These are phyloP conservation scores for Incurvaria masculella DNA, from an alignment of 2,888 invertebrate genomes.

Conservation along the genomic window DNA sequence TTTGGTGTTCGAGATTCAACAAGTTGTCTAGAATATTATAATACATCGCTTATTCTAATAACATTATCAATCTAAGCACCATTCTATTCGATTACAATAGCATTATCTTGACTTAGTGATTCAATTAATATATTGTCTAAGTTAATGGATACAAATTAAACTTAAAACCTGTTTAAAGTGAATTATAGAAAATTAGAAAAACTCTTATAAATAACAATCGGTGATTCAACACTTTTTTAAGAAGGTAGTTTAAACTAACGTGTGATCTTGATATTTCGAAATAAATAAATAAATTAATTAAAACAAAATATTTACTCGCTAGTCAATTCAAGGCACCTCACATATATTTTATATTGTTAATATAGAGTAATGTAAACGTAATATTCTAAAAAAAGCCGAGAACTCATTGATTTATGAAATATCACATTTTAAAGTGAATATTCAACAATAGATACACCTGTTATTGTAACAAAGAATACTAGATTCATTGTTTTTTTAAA, in stretches of 20 bases:
- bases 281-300: too few species aligned
- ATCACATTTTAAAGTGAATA: neutral
- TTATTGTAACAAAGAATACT: neutral
- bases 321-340: neutral
- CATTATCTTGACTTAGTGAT: conserved; percentile 42
- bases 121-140: conserved; percentile 23
- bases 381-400: neutral
- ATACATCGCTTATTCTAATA: neutral
- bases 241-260: too few species aligned
- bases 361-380: neutral
- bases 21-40: conserved; percentile 30
- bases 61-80: conserved; percentile 50
- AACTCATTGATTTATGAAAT: neutral
- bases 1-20: conserved; percentile 29
- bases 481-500: too few species aligned
- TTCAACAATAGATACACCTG: neutral
- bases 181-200: neutral
- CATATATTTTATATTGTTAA: neutral
- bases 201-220: neutral
- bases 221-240: too few species aligned
- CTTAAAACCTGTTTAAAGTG: neutral
- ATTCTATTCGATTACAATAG: conserved; percentile 47
- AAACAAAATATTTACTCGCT: neutral
- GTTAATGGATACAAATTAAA: neutral
- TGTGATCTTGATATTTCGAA: too few species aligned